phyloP scores from a whole-genome alignment of 2,113 vertebrate species.

The Microtus ochrogaster region DNA sequence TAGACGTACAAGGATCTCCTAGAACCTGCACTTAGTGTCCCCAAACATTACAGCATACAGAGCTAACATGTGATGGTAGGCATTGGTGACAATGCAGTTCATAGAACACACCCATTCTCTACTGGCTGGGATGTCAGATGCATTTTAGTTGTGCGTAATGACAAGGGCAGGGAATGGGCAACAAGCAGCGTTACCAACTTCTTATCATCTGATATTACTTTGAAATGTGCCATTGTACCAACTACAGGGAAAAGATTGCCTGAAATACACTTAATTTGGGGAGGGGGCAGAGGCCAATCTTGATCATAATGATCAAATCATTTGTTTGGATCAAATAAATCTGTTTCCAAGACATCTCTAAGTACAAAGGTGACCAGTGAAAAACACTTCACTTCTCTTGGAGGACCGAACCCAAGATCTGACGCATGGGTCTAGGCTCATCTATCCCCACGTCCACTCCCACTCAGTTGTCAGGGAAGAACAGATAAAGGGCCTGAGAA shows the following conservation, averaged over 20 bases:
- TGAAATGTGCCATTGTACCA: neutral
- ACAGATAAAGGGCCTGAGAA: neutral
- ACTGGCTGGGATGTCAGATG: neutral
- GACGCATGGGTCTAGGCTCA: neutral
- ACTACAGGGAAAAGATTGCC: neutral
- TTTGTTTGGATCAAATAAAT: neutral
- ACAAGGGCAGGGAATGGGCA: neutral
- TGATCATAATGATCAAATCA: neutral
- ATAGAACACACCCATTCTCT: neutral
- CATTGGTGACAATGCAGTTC: accelerated
- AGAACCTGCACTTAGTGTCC: neutral
- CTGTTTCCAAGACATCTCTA: constrained; percentile 22
- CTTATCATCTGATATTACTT: neutral
- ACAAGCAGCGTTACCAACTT: neutral
- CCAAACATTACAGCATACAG: accelerated
- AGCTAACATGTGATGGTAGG: accelerated
- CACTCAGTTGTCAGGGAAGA: neutral
- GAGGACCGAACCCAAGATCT: neutral
- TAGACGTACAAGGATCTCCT: neutral
- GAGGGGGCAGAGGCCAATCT: neutral
- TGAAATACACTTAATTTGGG: neutral
- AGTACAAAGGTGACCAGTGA: neutral
- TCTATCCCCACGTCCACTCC: neutral
- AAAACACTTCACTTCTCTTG: neutral
- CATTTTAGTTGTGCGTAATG: neutral